These are phyloP conservation scores for Varanus salvator DNA, from an alignment of 2,113 vertebrate genomes.

Conservation along the genomic window DNA sequence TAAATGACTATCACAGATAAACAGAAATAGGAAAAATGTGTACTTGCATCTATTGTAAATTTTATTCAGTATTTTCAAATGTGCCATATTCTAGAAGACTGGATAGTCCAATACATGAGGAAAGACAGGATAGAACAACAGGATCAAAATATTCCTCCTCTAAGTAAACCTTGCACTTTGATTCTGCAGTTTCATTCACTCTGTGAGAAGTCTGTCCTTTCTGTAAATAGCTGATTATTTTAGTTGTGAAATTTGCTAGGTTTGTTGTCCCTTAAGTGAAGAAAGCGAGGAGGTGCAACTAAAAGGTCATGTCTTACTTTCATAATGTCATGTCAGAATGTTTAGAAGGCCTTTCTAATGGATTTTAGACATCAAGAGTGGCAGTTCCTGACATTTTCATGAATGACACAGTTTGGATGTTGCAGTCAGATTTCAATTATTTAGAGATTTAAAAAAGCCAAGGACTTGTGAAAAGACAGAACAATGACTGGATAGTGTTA, in stretches of 20 bases:
- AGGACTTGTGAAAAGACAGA: background rate
- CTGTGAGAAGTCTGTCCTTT: conserved; percentile 16
- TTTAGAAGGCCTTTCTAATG: background rate
- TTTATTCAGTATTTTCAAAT: background rate
- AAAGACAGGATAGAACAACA: background rate
- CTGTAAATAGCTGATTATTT: background rate
- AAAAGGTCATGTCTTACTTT: background rate
- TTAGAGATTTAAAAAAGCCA: conserved; percentile 28
- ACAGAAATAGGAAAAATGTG: background rate
- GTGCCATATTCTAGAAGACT: background rate
- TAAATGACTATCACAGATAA: background rate
- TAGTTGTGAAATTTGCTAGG: background rate
- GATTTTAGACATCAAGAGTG: conserved; percentile 33
- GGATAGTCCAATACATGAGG: background rate
- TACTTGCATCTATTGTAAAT: background rate
- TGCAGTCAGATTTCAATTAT: conserved; percentile 44
- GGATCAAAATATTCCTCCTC: background rate
- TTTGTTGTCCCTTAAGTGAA: conserved; percentile 16
- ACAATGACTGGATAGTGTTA: conserved; percentile 5
- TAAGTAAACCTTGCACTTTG: background rate
- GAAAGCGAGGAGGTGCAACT: background rate
- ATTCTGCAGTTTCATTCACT: background rate
- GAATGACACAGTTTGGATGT: conserved; percentile 26
- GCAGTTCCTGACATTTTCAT: conserved; percentile 40
- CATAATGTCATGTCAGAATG: conserved; percentile 6